phyloP scores from a whole-genome alignment of 2,113 vertebrate genomes.

The Syngnathus floridae region DNA sequence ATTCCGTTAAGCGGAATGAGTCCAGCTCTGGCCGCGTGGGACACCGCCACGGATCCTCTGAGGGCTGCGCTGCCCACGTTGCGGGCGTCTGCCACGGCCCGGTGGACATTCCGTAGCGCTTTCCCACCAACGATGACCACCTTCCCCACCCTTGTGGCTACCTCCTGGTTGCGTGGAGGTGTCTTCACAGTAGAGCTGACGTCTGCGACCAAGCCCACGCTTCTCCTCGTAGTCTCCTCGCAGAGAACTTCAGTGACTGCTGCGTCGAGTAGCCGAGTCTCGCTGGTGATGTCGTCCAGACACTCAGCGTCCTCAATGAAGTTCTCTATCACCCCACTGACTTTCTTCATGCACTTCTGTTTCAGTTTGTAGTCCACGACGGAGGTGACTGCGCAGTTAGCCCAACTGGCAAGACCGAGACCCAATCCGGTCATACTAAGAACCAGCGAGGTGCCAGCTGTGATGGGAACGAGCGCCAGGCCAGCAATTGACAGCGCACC shows the following conservation, averaged over 20 bases:
- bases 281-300: slow-evolving; percentile 21
- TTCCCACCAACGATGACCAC: slow-evolving; percentile 12
- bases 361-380: slow-evolving; percentile 43
- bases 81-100: slow-evolving; percentile 30
- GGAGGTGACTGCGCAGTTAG: slow-evolving; percentile 30
- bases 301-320: slow-evolving; percentile 42
- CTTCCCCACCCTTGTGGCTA: slow-evolving; percentile 8
- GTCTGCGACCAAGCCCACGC: slow-evolving; percentile 20
- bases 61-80: slow-evolving; percentile 35
- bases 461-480: slow-evolving; percentile 43
- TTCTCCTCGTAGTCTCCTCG: background rate
- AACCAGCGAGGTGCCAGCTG: slow-evolving; percentile 40
- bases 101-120: slow-evolving; percentile 17
- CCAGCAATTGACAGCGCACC: slow-evolving; percentile 47
- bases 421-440: slow-evolving; percentile 30
- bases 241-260: background rate
- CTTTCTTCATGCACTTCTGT: slow-evolving; percentile 15
- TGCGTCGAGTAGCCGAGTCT: background rate
- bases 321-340: slow-evolving; percentile 19
- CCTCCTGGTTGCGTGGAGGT: slow-evolving; percentile 10
- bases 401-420: slow-evolving; percentile 40
- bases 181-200: background rate
- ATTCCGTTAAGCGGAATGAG: slow-evolving; percentile 22
- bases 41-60: slow-evolving; percentile 20
- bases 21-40: slow-evolving; percentile 14